Evolutionary conservation across 2,888 invertebrate genomes (phyloP).

Genomic region (Ornithoptera priamus): DNA sequence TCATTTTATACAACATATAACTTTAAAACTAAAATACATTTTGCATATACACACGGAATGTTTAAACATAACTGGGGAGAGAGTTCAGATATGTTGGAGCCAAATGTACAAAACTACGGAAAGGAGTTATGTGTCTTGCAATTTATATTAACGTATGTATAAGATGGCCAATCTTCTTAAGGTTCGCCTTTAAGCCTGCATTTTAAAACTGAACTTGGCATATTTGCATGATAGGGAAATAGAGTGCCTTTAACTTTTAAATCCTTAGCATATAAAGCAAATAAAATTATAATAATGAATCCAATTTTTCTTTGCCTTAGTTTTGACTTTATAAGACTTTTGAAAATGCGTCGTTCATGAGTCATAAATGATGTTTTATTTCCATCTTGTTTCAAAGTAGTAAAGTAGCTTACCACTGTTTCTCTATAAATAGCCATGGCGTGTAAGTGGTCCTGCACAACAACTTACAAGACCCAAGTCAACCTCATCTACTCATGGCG

Average conservation of each 20-base stretch:
- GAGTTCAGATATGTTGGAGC: slow-evolving; percentile 22
- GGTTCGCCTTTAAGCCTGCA: slow-evolving; percentile 21
- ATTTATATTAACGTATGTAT: slow-evolving; percentile 25
- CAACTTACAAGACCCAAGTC: too few species aligned
- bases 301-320: too few species aligned
- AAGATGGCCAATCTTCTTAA: slow-evolving; percentile 26
- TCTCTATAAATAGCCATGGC: too few species aligned
- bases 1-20: background rate
- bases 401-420: too few species aligned
- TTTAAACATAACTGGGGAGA: slow-evolving; percentile 12
- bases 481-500: too few species aligned
- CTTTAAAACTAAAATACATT: background rate
- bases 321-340: too few species aligned
- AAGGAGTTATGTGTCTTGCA: slow-evolving; percentile 22
- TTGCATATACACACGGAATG: slow-evolving; percentile 15
- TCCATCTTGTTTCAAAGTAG: too few species aligned
- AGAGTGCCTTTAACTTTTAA: background rate
- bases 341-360: too few species aligned
- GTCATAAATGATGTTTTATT: too few species aligned
- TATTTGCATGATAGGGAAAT: slow-evolving; percentile 12
- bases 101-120: slow-evolving; percentile 21
- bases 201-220: slow-evolving; percentile 27
- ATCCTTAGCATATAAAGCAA: background rate
- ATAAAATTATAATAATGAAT: too few species aligned
- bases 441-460: too few species aligned